A percentile compares a stretch with the other conserved stretches of the same genome.
These are phyloP conservation scores for Tanypteryx hageni DNA, from an alignment of 2,888 invertebrate species.

Conservation along the genomic window DNA sequence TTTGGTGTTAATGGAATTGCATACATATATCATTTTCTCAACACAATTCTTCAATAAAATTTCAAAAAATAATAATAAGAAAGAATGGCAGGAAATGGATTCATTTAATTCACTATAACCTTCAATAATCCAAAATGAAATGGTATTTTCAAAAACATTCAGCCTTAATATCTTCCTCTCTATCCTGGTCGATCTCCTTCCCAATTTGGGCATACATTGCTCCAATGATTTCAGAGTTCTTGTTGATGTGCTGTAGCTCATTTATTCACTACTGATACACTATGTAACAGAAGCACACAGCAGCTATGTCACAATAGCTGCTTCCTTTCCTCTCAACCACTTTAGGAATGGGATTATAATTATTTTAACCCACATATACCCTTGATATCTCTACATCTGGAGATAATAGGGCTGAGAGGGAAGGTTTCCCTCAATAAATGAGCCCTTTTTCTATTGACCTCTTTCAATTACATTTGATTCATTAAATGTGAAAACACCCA, in stretches of 20 bases:
- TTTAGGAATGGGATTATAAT: slow-evolving; percentile 6
- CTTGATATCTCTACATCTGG: slow-evolving; percentile 37
- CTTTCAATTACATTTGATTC: not conserved
- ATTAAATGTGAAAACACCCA: slow-evolving; percentile 12
- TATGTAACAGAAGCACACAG: slow-evolving; percentile 50
- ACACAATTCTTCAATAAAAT: no score
- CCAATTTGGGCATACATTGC: no score
- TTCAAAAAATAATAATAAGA: not conserved
- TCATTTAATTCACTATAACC: not conserved
- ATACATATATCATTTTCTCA: no score
- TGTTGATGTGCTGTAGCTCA: no score
- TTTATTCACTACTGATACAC: slow-evolving; percentile 50
- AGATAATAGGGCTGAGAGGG: slow-evolving; percentile 31
- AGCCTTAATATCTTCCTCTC: no score
- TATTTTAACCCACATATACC: slow-evolving; percentile 16
- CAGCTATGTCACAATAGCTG: slow-evolving; percentile 54
- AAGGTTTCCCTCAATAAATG: slow-evolving; percentile 39
- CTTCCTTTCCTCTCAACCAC: slow-evolving; percentile 31
- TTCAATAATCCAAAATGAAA: no score
- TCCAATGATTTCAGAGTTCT: no score
- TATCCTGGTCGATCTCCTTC: no score
- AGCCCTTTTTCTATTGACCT: slow-evolving; percentile 9
- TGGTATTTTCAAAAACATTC: no score
- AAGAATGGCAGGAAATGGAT: slow-evolving; percentile 5
- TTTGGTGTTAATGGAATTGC: not conserved